Evolutionary conservation across 2,113 vertebrate genomes (phyloP).

Genomic region (Nothocercus nigrocapillus): DNA sequence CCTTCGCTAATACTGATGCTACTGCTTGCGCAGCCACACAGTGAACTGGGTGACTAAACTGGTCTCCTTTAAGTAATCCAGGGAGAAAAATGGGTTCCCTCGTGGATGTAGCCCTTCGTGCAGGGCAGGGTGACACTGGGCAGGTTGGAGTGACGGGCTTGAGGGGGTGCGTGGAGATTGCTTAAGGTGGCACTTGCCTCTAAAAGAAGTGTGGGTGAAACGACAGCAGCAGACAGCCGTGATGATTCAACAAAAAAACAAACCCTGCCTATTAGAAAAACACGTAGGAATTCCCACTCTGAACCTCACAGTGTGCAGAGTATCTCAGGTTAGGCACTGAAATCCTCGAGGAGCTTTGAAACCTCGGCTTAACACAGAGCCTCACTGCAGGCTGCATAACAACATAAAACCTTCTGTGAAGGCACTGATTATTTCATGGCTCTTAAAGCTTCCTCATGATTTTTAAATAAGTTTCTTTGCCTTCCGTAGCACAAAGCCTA

Average conservation of each 20-base stretch:
- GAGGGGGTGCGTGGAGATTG: not conserved
- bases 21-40: not conserved
- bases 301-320: not conserved
- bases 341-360: constrained; percentile 60
- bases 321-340: not conserved
- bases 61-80: not conserved
- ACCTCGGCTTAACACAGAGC: constrained; percentile 29
- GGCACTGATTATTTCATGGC: constrained; percentile 61
- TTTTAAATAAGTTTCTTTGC: constrained; percentile 60
- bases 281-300: constrained; percentile 5
- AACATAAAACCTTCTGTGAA: constrained; percentile 57
- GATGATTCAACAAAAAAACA: constrained; percentile 17
- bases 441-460: constrained; percentile 63
- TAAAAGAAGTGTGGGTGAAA: not conserved
- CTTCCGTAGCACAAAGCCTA: constrained; percentile 48
- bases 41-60: not conserved
- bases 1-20: not conserved
- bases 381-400: constrained; percentile 45
- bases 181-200: not conserved
- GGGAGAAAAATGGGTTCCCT: not conserved
- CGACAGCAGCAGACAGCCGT: not conserved
- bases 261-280: constrained; percentile 19
- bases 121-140: not conserved
- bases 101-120: not conserved
- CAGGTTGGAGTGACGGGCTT: not conserved